phyloP scores from a whole-genome alignment of 2,888 invertebrate genomes.

The Acronicta alni region DNA sequence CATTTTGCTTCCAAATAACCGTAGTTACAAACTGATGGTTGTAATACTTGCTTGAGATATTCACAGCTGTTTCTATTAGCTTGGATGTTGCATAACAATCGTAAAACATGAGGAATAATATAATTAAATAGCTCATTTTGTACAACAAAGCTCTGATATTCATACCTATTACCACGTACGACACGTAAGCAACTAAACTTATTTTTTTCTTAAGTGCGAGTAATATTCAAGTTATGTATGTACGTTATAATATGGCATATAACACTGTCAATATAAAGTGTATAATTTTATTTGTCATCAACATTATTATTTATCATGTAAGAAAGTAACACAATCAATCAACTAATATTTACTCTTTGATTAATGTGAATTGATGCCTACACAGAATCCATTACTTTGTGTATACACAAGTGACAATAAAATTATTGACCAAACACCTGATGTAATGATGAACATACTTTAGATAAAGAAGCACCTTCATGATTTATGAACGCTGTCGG shows the following conservation, averaged over 20 bases:
- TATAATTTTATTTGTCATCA: constrained; percentile 22
- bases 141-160: neutral
- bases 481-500: no score
- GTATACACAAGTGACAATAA: neutral
- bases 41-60: constrained; percentile 63
- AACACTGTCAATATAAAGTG: neutral
- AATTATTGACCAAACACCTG: no score
- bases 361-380: constrained; percentile 1
- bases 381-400: constrained; percentile 4
- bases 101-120: constrained; percentile 11
- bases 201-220: no score
- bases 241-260: neutral
- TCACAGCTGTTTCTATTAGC: constrained; percentile 58
- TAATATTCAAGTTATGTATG: no score
- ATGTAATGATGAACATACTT: no score
- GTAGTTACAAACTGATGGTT: constrained; percentile 54
- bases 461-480: no score
- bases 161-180: neutral
- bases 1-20: constrained; percentile 61
- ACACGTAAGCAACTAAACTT: neutral
- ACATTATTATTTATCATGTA: neutral
- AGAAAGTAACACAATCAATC: constrained; percentile 10
- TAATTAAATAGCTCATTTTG: constrained; percentile 19
- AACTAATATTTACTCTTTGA: constrained; percentile 13
- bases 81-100: constrained; percentile 19